phyloP scores from a whole-genome alignment of 2,888 invertebrate species.

The Caenorhabditis uteleia region DNA sequence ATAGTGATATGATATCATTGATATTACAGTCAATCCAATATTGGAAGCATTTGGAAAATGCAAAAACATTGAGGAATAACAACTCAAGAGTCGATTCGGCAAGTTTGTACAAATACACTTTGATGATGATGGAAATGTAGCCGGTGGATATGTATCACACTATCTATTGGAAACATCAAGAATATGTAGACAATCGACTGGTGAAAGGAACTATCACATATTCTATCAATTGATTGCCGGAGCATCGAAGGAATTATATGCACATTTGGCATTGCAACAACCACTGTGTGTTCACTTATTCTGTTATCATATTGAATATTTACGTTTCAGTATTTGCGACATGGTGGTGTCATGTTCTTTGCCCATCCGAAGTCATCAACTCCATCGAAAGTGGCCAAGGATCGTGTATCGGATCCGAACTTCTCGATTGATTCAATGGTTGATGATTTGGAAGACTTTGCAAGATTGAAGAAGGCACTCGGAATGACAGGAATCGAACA shows the following conservation, averaged over 20 bases:
- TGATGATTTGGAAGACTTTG: conserved; percentile 89
- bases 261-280: conserved; percentile 78
- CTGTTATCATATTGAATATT: no score
- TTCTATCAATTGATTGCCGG: conserved; percentile 96
- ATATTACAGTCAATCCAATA: conserved; percentile 66
- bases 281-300: no score
- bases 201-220: conserved; percentile 95
- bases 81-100: conserved; percentile 96
- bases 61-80: conserved; percentile 93
- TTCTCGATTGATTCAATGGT: conserved; percentile 88
- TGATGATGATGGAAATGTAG: conserved; percentile 81
- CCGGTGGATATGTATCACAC: conserved; percentile 96
- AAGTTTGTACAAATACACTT: conserved; percentile 99
- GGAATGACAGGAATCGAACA: conserved; percentile 82
- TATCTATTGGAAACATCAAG: conserved; percentile 92
- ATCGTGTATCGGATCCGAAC: conserved; percentile 14
- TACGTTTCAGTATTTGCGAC: conserved; percentile 55
- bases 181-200: conserved; percentile 83
- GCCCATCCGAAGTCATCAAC: conserved; percentile 4
- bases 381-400: neutral
- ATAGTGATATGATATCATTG: neutral
- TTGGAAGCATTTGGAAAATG: conserved; percentile 71
- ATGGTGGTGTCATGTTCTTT: conserved; percentile 56
- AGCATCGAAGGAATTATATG: conserved; percentile 81
- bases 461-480: conserved; percentile 80